Evolutionary conservation across 2,888 invertebrate species (phyloP), one percentile per base, ranked within the genome.

Genomic region (Nomada fucata): DNA sequence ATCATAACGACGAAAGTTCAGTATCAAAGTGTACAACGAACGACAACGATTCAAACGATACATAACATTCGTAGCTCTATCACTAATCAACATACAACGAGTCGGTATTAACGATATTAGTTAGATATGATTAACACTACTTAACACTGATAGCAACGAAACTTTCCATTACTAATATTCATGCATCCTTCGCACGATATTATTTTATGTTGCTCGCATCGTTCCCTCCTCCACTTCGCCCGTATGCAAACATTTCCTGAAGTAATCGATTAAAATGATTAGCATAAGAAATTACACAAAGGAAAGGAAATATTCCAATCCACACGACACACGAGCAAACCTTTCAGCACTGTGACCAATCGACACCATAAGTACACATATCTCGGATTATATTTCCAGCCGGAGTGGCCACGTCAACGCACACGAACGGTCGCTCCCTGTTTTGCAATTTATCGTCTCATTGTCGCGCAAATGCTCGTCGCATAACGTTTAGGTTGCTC

Each of bases 201-300:
- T 65, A 76, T 67, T 77, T 82, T 86, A 52, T 75, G 65, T 83
- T 79, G 79, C 85, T 69, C 47, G 71, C 86, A 82, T 80, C 23
- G 59, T 53, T 36, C 59, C 29, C 53, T 47, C 20, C 44, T 13
- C n/a, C 26, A 55, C 36, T 60, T 55, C 52, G 47, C 18, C 20
- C 52, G 36, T 10, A 65, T 59, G 18, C 47, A 61, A 13, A 36
- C 53, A 55, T 44, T n/a, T 60, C 23, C 15, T 23, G n/a, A 44
- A n/a, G 52, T 26, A 59, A 69, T 44, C 20, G 23, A 13, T 11
- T 2, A 52, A 44, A n/a, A 69, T 20, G 15, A 20, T 20, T 15
- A 47, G 2, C 36, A 64, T 50, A 44, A 68, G 23, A 53, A 42
- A 61, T 53, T 36, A 55, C 52, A 42, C 20, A 59, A 42, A 57